Evolutionary conservation across 2,888 invertebrate genomes (phyloP), one percentile per base, ranked within the genome.

Genomic region (Drosophila mimica): DNA sequence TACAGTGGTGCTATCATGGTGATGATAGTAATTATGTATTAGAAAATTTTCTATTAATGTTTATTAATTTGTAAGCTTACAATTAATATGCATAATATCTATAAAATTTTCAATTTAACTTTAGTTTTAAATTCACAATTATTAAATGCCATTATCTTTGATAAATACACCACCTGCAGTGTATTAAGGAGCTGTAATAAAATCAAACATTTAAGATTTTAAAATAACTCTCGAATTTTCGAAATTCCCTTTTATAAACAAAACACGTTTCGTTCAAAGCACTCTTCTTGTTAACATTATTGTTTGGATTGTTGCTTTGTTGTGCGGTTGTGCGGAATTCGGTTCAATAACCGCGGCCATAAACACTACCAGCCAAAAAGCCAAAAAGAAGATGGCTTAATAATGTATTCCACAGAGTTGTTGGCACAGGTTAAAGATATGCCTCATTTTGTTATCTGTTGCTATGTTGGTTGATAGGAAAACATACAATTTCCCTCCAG

Each of bases 211-310:
- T 8, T 7, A 25, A 4, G 25, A 46, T 0, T 46, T 46, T 25
- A 46, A 25, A 46, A 15, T 25, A 25, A 46, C 20, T 25, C 1
- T 20, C n/a, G 33, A 59, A 48, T 31, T 38, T 54, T 51, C 36
- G 38, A 13, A n/a, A 31, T 57, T 67, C 53, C 43, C 15, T 46
- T 46, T 15, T n/a, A 51, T 75, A 82, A 78, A 78, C 65, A 81
- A 66, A 79, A 60, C 72, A 71, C 72, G 73, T 52, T 43, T 78
- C 38, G 48, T 67, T 56, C 43, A 58, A 63, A 49, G 11, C 36
- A 25, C 30, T 60, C 74, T 60, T 54, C n/a, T 34, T 58, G 17
- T 56, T 46, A 49, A 56, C 52, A 25, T 46, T 64, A 56, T 57
- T 52, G 20, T 61, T 69, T 59, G 15, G 15, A 46, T 25, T 46